Evolutionary conservation across 2,797 vertebrate genomes (phyloP), one percentile per base, ranked within the genome.

Genomic region (Spondyliosoma cantharus): DNA sequence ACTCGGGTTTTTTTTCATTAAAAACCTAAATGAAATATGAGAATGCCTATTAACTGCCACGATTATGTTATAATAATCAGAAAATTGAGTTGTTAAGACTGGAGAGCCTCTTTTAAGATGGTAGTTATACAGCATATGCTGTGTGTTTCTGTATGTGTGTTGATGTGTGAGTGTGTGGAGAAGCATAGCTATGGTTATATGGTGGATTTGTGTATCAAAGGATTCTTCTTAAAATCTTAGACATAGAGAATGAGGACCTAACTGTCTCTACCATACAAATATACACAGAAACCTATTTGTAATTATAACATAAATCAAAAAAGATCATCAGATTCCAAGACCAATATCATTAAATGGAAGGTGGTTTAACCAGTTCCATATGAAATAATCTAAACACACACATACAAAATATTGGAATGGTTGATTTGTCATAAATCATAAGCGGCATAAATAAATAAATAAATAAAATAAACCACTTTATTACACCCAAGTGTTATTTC

Each of bases 11-110:
- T 76, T 86, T 73, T 73, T 65, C 79, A 75, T 68, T 37, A 45
- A 73, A 89, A 89, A 75, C 54, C 53, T 53, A 86, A 87, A 91
- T 88, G 89, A 93, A 92, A 93, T 83, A 87, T 86, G 86, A 93
- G 87, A 89, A 86, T 83, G 83, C 68, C 71, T 91, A 88, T 91
- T 92, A 90, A 90, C 85, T 76, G 75, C 74, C 25, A 48, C 64
- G 22, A 90, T 90, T 83, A 90, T 85, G 82, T 86, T 85, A 83
- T 78, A 90, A 91, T 90, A 91, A 90, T 93, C 85, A 89, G 86
- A 87, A 90, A 88, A 92, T 89, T 71, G 78, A 89, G 74, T 81
- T 83, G 79, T 89, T 87, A 87, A 69, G 74, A 81, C 71, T 72
- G 78, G 63, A 85, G 85, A 87, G 70, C 62, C 72, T 73, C 59